Evolutionary conservation across 2,797 vertebrate genomes (phyloP).

Genomic region (Mormyrus proboscirostris): DNA sequence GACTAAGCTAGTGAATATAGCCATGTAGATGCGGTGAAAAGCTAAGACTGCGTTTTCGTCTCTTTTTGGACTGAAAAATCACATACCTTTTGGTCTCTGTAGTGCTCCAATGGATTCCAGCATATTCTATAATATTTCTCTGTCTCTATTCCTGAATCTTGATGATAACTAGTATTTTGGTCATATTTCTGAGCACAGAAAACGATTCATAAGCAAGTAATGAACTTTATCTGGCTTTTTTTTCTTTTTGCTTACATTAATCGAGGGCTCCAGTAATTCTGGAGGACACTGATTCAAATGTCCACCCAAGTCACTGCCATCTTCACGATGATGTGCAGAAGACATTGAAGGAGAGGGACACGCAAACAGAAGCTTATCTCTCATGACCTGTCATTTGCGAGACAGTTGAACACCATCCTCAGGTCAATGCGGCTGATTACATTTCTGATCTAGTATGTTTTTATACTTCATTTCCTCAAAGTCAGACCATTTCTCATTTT

Average conservation of each 20-base stretch:
- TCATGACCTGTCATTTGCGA: background rate
- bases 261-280: background rate
- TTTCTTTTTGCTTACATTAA: background rate
- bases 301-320: background rate
- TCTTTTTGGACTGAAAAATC: background rate
- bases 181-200: background rate
- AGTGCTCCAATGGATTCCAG: background rate
- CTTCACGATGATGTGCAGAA: background rate
- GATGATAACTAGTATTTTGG: background rate
- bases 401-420: background rate
- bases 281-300: background rate
- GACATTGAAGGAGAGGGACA: background rate
- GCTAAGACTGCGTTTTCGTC: background rate
- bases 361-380: background rate
- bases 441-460: background rate
- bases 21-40: background rate
- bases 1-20: background rate
- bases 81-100: background rate
- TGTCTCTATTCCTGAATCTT: background rate
- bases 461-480: background rate
- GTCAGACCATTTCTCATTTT: background rate
- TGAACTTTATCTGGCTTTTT: background rate
- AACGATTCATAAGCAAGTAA: background rate
- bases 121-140: background rate
- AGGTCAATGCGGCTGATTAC: constrained; percentile 19